A percentile compares a stretch with the other conserved stretches of the same genome.
phyloP scores from a whole-genome alignment of 2,888 invertebrate species.

The Brachynemurus nebulosus region DNA sequence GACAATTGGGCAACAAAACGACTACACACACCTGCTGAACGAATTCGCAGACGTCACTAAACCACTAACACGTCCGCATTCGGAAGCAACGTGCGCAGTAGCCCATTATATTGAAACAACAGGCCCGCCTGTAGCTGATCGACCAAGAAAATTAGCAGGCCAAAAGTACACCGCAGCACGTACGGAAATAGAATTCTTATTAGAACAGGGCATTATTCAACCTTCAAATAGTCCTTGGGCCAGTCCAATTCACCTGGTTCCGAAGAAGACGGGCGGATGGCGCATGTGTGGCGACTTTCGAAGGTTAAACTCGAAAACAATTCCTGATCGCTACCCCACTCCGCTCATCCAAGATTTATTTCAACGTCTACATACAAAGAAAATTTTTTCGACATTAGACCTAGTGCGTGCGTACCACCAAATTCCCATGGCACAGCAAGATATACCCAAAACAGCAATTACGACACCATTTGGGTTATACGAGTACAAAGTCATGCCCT shows the following conservation, averaged over 20 bases:
- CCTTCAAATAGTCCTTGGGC: slow-evolving; percentile 25
- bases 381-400: too few species aligned
- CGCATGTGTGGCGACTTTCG: slow-evolving; percentile 29
- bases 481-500: too few species aligned
- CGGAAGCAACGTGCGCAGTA: too few species aligned
- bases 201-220: slow-evolving; percentile 20
- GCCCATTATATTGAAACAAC: slow-evolving; percentile 20
- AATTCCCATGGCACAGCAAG: slow-evolving; percentile 24
- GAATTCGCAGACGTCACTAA: too few species aligned
- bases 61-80: too few species aligned
- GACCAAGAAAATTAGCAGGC: slow-evolving; percentile 22
- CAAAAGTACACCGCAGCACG: slow-evolving; percentile 21
- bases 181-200: slow-evolving; percentile 22
- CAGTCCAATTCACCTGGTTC: slow-evolving; percentile 21
- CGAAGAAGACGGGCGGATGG: slow-evolving; percentile 21
- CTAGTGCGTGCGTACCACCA: slow-evolving; percentile 25
- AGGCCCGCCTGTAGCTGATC: slow-evolving; percentile 22
- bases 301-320: slow-evolving; percentile 23
- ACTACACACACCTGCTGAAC: too few species aligned
- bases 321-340: slow-evolving; percentile 25
- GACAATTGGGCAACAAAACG: too few species aligned
- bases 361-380: too few species aligned
- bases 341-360: slow-evolving; percentile 23
- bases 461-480: too few species aligned
- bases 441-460: slow-evolving; percentile 26